Evolutionary conservation across 2,113 vertebrate species (phyloP).

Genomic region (Pseudopodoces humilis): DNA sequence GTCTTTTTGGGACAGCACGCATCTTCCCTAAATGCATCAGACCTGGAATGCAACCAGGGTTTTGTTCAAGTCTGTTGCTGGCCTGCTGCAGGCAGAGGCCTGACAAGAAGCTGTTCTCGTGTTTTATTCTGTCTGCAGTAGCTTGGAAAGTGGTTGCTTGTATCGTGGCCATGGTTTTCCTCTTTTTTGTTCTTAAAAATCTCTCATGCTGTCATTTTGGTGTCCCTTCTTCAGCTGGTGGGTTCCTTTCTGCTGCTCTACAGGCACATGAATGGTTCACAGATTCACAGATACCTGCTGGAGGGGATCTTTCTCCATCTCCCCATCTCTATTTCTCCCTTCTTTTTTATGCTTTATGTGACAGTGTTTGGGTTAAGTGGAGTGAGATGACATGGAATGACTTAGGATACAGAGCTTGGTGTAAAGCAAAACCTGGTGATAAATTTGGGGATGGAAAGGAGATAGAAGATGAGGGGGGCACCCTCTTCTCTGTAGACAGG

Average conservation of each 20-base stretch:
- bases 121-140: background rate
- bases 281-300: rapidly evolving
- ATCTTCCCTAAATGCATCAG: background rate
- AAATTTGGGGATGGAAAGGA: background rate
- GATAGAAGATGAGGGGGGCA: background rate
- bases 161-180: rapidly evolving
- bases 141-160: background rate
- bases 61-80: background rate
- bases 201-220: background rate
- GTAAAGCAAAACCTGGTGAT: background rate
- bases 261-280: background rate
- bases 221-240: background rate
- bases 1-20: background rate
- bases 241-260: background rate
- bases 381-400: background rate
- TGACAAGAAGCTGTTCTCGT: background rate
- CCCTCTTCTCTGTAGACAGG: rapidly evolving
- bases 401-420: background rate
- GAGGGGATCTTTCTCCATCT: background rate
- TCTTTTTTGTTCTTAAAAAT: background rate
- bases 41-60: background rate
- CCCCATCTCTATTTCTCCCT: background rate
- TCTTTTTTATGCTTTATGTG: background rate
- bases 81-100: background rate
- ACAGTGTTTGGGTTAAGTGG: background rate